These are phyloP conservation scores for Acropora tenuis DNA, from an alignment of 64 coral and sea anemone genomes.

Conservation along the genomic window DNA sequence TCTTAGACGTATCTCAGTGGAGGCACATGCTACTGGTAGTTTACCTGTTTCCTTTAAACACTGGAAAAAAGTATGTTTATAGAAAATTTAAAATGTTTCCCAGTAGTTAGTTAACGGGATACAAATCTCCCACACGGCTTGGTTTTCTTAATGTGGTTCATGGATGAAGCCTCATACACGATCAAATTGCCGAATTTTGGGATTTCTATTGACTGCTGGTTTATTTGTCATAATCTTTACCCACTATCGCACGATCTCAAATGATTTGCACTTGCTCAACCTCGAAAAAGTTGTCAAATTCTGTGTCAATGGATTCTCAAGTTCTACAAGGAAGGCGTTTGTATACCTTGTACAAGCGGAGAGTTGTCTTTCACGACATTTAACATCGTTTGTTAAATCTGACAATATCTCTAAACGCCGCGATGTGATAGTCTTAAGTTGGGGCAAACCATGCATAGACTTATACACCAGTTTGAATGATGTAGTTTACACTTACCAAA, in stretches of 20 bases:
- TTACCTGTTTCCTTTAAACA: background rate
- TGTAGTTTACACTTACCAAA: constrained; percentile 62
- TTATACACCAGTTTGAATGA: constrained; percentile 24
- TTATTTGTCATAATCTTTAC: background rate
- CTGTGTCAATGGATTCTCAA: background rate
- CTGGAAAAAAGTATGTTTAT: constrained; percentile 28
- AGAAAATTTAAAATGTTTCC: background rate
- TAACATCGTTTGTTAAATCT: constrained; percentile 38
- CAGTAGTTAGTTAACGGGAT: background rate
- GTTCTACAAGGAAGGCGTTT: constrained; percentile 24
- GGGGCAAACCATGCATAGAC: constrained; percentile 59
- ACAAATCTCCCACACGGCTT: background rate
- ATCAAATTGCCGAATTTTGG: background rate
- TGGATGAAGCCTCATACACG: constrained; percentile 9
- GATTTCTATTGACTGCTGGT: background rate
- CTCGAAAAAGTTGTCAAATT: background rate
- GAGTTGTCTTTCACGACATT: constrained; percentile 68
- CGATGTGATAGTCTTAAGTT: constrained; percentile 79
- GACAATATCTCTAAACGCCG: constrained; percentile 51
- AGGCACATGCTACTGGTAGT: background rate
- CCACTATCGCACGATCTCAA: constrained; percentile 9
- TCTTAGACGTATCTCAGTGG: background rate
- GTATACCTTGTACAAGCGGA: constrained; percentile 85
- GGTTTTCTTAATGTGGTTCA: background rate
- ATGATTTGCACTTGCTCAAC: background rate